These are phyloP conservation scores for Amphiprion ocellaris DNA, from an alignment of 2,113 vertebrate genomes.

Conservation along the genomic window DNA sequence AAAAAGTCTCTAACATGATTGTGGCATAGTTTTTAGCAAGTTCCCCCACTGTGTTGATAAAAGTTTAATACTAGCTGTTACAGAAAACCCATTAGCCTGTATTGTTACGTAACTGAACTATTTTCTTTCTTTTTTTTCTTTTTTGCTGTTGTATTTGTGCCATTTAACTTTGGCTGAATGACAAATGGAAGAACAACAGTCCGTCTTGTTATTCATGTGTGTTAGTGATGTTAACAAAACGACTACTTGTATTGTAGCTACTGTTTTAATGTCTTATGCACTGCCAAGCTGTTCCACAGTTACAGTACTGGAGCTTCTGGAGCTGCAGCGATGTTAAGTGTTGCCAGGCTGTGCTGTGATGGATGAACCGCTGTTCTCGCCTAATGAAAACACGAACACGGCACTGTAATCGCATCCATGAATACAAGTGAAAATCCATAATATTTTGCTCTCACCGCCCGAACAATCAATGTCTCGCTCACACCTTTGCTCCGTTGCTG, in stretches of 20 bases:
- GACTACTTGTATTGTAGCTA: background rate
- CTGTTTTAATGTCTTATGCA: background rate
- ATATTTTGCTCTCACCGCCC: constrained; percentile 56
- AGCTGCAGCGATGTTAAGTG: constrained; percentile 9
- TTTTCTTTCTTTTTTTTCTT: background rate
- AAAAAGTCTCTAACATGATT: too few species aligned
- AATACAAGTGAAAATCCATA: constrained; percentile 76
- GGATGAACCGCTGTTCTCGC: constrained; percentile 54
- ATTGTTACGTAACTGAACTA: background rate
- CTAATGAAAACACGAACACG: constrained; percentile 66
- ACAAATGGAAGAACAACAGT: background rate
- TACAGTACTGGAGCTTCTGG: background rate
- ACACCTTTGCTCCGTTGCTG: constrained; percentile 37
- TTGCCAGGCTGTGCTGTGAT: constrained; percentile 44
- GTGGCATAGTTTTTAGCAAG: too few species aligned
- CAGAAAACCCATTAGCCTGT: background rate
- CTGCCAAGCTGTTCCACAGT: background rate
- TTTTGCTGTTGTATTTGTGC: background rate
- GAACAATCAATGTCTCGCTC: constrained; percentile 62
- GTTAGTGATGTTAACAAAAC: background rate
- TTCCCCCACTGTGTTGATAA: background rate
- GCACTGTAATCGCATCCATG: constrained; percentile 64
- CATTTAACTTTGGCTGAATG: background rate
- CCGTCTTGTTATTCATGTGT: background rate
- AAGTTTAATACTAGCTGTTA: background rate